Percentiles rank a stretch among this genome's conserved stretches.
Conservation (phyloP, 2,113 vertebrate species). For the Neodontobutis hainanensis region DNA sequence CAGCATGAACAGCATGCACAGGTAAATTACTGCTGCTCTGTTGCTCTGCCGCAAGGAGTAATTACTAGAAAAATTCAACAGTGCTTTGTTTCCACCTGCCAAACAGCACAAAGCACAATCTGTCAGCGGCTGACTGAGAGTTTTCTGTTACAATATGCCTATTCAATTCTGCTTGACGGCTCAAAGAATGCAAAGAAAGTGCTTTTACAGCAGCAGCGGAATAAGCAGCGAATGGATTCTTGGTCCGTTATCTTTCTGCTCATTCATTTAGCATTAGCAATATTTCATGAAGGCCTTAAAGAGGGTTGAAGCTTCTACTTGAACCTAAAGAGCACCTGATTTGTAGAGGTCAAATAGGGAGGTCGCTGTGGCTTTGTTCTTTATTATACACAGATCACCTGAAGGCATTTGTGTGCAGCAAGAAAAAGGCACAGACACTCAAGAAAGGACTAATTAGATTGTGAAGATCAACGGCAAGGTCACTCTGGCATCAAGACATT, state of each 20-base stretch:
- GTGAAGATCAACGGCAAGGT: neutral
- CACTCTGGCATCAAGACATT: neutral
- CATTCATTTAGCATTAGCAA: neutral
- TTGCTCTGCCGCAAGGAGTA: slow-evolving; percentile 42
- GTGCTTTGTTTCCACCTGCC: slow-evolving; percentile 59
- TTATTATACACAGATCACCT: neutral
- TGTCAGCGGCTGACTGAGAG: slow-evolving; percentile 48
- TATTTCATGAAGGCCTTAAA: neutral
- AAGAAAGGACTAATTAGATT: neutral
- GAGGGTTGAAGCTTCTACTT: too few relatives aligned
- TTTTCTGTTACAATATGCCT: slow-evolving; percentile 31
- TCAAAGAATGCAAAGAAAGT: slow-evolving; percentile 5
- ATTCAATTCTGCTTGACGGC: slow-evolving; percentile 19
- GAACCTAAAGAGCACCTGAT: neutral
- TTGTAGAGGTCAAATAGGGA: neutral
- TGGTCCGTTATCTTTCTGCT: neutral
- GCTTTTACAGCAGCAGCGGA: neutral
- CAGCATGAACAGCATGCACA: slow-evolving; percentile 36
- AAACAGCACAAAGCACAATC: slow-evolving; percentile 39
- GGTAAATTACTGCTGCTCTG: slow-evolving; percentile 49
- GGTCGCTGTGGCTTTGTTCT: neutral
- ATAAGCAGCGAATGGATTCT: neutral
- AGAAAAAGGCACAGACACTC: neutral
- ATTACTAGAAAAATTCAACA: slow-evolving; percentile 51
- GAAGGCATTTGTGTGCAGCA: neutral